phyloP scores from a whole-genome alignment of 2,797 vertebrate species.

The Garrulus glandarius region DNA sequence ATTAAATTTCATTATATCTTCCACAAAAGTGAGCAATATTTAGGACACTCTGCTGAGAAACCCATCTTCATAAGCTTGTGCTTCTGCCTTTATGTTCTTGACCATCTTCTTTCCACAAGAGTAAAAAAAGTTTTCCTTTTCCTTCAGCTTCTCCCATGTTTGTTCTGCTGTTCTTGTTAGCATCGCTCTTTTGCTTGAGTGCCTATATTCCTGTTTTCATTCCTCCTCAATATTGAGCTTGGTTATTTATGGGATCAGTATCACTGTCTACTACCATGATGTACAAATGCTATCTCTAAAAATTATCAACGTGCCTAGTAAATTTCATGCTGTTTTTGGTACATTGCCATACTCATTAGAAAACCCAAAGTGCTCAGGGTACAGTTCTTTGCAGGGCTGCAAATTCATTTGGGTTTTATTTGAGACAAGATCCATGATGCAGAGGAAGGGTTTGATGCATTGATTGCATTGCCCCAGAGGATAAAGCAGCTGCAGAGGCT shows the following conservation, averaged over 20 bases:
- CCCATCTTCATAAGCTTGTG: neutral
- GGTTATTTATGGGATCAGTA: neutral
- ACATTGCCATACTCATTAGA: neutral
- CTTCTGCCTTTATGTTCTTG: neutral
- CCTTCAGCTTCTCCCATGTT: neutral
- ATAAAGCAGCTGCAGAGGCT: neutral
- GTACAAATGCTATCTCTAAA: neutral
- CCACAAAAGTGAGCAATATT: neutral
- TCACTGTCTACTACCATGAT: neutral
- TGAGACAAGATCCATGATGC: neutral
- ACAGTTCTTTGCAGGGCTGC: neutral
- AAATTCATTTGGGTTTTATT: neutral
- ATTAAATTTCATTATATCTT: neutral
- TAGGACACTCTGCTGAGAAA: neutral
- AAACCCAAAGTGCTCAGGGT: neutral
- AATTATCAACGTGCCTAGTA: neutral
- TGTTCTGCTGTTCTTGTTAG: neutral
- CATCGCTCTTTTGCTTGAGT: neutral
- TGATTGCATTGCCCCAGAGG: neutral
- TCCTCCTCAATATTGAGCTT: neutral
- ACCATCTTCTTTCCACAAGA: neutral
- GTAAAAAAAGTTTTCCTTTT: neutral
- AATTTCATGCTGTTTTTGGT: neutral
- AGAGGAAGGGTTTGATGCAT: neutral
- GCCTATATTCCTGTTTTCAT: neutral